phyloP scores from a whole-genome alignment of 2,113 vertebrate genomes.

The Oreotragus oreotragus region DNA sequence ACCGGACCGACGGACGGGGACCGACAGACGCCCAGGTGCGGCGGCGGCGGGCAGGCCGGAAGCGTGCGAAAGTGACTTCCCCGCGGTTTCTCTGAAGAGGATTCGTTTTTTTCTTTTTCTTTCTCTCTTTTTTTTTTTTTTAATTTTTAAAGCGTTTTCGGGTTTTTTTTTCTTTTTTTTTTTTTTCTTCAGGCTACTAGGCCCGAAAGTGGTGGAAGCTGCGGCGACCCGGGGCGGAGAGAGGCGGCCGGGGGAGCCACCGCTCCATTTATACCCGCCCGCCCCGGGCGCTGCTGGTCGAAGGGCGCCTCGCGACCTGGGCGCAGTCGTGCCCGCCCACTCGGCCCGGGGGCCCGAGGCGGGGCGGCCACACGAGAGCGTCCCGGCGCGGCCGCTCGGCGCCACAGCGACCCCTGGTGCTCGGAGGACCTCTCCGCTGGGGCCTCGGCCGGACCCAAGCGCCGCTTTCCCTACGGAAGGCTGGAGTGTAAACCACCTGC shows the following conservation, averaged over 20 bases:
- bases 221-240: constrained; percentile 66
- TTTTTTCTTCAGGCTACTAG: constrained; percentile 43
- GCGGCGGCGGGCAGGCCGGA: constrained; percentile 59
- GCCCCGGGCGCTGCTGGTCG: constrained; percentile 76
- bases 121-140: neutral
- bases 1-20: neutral
- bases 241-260: constrained; percentile 34
- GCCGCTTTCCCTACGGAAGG: rapidly evolving
- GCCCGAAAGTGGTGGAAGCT: neutral
- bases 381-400: neutral
- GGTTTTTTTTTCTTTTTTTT: constrained; percentile 41
- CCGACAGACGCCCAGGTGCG: constrained; percentile 8
- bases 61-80: constrained; percentile 68
- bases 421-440: constrained; percentile 52
- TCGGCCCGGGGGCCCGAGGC: constrained; percentile 70
- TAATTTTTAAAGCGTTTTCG: constrained; percentile 55
- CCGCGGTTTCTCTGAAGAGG: constrained; percentile 41
- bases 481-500: neutral
- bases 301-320: constrained; percentile 75
- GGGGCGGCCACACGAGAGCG: constrained; percentile 65
- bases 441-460: neutral
- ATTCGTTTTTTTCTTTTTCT: neutral
- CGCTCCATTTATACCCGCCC: constrained; percentile 76
- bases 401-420: constrained; percentile 63
- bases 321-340: constrained; percentile 75